phyloP scores from a whole-genome alignment of 2,113 vertebrate species.

The Sander vitreus region DNA sequence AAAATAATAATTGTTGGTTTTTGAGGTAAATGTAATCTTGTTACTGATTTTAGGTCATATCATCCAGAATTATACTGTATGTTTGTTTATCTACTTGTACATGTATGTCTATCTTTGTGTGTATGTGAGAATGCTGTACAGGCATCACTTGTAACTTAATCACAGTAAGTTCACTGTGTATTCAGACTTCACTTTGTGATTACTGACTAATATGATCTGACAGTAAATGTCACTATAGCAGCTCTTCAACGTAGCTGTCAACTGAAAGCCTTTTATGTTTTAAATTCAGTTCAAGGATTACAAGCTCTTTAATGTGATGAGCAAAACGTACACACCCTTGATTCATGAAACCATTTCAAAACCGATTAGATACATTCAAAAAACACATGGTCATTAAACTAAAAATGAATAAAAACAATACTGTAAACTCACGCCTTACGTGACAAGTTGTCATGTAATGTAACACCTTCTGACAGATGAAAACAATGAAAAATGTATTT shows the following conservation, averaged over 20 bases:
- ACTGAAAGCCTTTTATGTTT: slow-evolving; percentile 73
- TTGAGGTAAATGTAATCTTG: not conserved
- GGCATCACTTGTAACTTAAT: slow-evolving; percentile 1
- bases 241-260: slow-evolving; percentile 43
- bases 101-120: not conserved
- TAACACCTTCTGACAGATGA: slow-evolving; percentile 37
- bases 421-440: slow-evolving; percentile 8
- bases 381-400: slow-evolving; percentile 55
- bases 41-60: slow-evolving; percentile 1
- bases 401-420: slow-evolving; percentile 37
- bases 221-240: slow-evolving; percentile 64
- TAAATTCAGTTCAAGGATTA: slow-evolving; percentile 72
- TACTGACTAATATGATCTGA: slow-evolving; percentile 69
- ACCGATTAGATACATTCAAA: slow-evolving; percentile 54
- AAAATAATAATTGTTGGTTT: not conserved
- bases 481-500: slow-evolving; percentile 41
- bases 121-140: not conserved
- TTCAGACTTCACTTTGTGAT: slow-evolving; percentile 43
- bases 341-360: slow-evolving; percentile 53
- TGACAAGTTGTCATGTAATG: slow-evolving; percentile 33
- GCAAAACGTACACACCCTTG: slow-evolving; percentile 41
- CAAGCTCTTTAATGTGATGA: slow-evolving; percentile 72
- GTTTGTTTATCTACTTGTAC: not conserved
- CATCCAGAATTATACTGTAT: not conserved
- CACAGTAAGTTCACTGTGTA: slow-evolving; percentile 19